These are phyloP conservation scores for Drosophila elegans DNA, from an alignment of 1,140 invertebrate genomes.

Conservation along the genomic window DNA sequence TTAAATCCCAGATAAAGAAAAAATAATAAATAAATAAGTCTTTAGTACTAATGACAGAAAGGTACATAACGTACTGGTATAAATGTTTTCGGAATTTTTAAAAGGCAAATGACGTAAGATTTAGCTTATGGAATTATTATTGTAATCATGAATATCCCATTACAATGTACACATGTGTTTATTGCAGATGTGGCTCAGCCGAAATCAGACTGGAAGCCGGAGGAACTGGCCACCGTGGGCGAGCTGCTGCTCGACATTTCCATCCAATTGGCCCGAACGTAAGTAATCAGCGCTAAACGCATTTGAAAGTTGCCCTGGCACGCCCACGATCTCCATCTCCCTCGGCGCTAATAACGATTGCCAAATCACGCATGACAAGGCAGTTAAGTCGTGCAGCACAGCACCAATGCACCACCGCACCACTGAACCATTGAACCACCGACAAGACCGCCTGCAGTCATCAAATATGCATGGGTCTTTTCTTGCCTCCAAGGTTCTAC, in stretches of 20 bases:
- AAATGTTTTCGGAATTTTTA: too few species aligned
- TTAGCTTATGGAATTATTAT: neutral
- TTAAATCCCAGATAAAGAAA: too few species aligned
- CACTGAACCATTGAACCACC: conserved; percentile 29
- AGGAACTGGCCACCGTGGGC: conserved; percentile 93
- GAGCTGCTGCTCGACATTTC: conserved; percentile 94
- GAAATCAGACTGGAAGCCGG: conserved; percentile 90
- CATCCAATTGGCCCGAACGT: conserved; percentile 93
- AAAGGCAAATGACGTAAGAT: neutral
- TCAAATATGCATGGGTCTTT: conserved; percentile 60
- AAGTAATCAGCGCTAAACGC: conserved; percentile 85
- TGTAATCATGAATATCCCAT: too few species aligned
- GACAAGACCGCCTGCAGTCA: conserved; percentile 53
- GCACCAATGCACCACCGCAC: conserved; percentile 8
- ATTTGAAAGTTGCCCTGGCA: conserved; percentile 73
- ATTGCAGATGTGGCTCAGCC: conserved; percentile 90
- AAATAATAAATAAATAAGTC: too few species aligned
- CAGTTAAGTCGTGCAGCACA: conserved; percentile 57
- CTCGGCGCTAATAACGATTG: conserved; percentile 56
- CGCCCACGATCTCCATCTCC: conserved; percentile 51
- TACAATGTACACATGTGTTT: conserved; percentile 1
- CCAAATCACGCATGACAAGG: conserved; percentile 69
- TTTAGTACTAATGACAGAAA: too few species aligned
- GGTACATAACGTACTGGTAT: too few species aligned
- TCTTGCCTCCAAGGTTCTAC: conserved; percentile 64